Base-by-base conservation (phyloP, 2,888 invertebrate species). In the Trissonchulus sp. region DNA sequence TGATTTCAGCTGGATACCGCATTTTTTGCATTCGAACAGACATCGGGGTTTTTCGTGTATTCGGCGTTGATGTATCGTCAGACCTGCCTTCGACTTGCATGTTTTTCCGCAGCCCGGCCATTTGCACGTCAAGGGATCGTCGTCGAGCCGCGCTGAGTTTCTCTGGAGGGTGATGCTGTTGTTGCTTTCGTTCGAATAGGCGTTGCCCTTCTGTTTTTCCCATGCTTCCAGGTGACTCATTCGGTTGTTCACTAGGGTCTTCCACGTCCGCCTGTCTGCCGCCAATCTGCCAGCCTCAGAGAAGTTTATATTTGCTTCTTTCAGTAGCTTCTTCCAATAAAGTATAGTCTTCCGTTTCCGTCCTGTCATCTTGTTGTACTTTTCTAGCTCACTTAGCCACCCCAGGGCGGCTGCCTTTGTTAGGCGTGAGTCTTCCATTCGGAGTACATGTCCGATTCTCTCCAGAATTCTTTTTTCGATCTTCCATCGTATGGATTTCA, bases 321-420 rank as follows among this genome's bases (percentile, higher is more conserved):
- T 18, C 18, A 60, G 60, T 18, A 60, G 18, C 18, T 60, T 60
- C n/a, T 60, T 60, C 60, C 60, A 60, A 60, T 60, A 60, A n/a
- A n/a, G n/a, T n/a, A n/a, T n/a, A n/a, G n/a, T n/a, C n/a, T n/a
- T n/a, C n/a, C n/a, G n/a, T n/a, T n/a, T 60, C n/a, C 60, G 18
- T 60, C 60, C 60, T 60, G 60, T 18, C n/a, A n/a, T n/a, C 60
- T 60, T 60, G 18, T 18, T 18, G 18, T 23, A 60, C 18, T 60
- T 60, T 60, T 18, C 60, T 60, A 60, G 60, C 18, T n/a, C 18
- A 23, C n/a, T 60, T 18, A 23, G 18, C 60, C 60, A 60, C 18
- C 60, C 60, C n/a, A 60, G n/a, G n/a, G 60, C n/a, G 18, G n/a
- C 60, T 60, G 60, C 60, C n/a, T 60, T 60, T n/a, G 60, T 60